phyloP scores from a whole-genome alignment of 2,113 vertebrate species.

The Melanotaenia duboulayi region DNA sequence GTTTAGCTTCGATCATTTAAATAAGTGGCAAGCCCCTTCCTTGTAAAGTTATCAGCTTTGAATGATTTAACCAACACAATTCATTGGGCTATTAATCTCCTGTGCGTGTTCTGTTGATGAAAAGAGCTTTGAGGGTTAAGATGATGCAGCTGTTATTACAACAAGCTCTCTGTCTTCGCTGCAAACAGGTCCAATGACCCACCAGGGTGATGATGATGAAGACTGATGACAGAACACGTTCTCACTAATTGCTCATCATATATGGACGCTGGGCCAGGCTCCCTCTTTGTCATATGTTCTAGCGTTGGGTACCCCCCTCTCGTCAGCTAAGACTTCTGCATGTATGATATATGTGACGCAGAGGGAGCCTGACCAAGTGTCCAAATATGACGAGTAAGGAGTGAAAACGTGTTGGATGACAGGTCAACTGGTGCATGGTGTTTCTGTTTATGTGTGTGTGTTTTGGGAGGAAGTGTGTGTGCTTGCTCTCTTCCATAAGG shows the following conservation, averaged over 20 bases:
- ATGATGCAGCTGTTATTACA: conserved; percentile 47
- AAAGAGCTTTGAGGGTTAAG: conserved; percentile 41
- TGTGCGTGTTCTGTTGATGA: conserved; percentile 30
- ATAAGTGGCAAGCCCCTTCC: conserved; percentile 1
- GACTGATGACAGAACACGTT: too few relatives aligned
- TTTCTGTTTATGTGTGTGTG: conserved; percentile 4
- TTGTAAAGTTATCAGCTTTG: conserved; percentile 47
- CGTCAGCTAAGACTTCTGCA: too few relatives aligned
- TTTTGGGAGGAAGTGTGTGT: neutral
- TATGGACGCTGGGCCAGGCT: too few relatives aligned
- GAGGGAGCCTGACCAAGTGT: too few relatives aligned
- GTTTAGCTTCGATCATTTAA: conserved; percentile 20
- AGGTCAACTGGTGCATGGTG: conserved; percentile 28
- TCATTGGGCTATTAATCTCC: conserved; percentile 48
- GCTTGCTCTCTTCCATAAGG: neutral
- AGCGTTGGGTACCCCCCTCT: too few relatives aligned
- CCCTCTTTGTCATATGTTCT: too few relatives aligned
- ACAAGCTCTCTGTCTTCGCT: conserved; percentile 34
- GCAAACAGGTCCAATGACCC: conserved; percentile 30
- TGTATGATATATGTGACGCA: too few relatives aligned
- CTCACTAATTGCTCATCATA: too few relatives aligned
- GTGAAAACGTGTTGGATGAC: conserved; percentile 8
- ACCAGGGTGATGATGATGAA: conserved; percentile 37
- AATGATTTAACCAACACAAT: conserved; percentile 36
- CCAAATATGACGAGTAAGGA: too few relatives aligned